These are phyloP conservation scores for Lagenorhynchus albirostris DNA, from an alignment of 2,113 vertebrate species.

Conservation along the genomic window DNA sequence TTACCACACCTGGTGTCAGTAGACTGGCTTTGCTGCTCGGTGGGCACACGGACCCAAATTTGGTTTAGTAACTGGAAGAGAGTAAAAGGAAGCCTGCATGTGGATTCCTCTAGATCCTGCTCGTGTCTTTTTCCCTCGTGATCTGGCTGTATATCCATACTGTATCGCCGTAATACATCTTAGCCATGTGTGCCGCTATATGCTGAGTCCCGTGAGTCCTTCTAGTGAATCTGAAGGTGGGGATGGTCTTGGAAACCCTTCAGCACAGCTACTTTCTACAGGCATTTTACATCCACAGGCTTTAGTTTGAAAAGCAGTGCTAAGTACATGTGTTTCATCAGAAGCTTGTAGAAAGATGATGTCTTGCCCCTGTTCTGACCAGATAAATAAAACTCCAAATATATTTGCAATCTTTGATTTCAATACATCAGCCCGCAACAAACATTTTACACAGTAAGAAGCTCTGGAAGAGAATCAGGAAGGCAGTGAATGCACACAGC, in stretches of 20 bases:
- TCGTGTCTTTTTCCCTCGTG: not conserved
- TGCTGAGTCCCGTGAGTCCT: not conserved
- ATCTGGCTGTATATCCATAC: not conserved
- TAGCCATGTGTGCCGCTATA: not conserved
- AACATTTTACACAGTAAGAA: slow-evolving; percentile 36
- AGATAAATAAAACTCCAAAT: slow-evolving; percentile 37
- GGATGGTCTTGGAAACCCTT: not conserved
- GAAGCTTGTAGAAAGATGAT: slow-evolving; percentile 7
- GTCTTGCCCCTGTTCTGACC: not conserved
- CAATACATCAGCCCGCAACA: not conserved
- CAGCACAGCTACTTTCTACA: not conserved
- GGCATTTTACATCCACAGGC: not conserved
- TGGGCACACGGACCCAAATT: not conserved
- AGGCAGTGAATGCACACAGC: slow-evolving; percentile 43
- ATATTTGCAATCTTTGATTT: slow-evolving; percentile 33
- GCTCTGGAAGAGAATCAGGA: slow-evolving; percentile 37
- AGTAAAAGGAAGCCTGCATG: not conserved
- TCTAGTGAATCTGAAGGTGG: not conserved
- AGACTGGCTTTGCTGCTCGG: not conserved
- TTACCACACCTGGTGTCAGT: not conserved
- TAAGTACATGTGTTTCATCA: not conserved
- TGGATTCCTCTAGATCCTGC: not conserved
- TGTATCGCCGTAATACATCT: not conserved
- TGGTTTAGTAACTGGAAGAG: not conserved
- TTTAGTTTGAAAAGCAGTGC: not conserved